Evolutionary conservation across 2,113 vertebrate genomes (phyloP), one percentile per base, ranked within the genome.

Genomic region (Meriones unguiculatus): DNA sequence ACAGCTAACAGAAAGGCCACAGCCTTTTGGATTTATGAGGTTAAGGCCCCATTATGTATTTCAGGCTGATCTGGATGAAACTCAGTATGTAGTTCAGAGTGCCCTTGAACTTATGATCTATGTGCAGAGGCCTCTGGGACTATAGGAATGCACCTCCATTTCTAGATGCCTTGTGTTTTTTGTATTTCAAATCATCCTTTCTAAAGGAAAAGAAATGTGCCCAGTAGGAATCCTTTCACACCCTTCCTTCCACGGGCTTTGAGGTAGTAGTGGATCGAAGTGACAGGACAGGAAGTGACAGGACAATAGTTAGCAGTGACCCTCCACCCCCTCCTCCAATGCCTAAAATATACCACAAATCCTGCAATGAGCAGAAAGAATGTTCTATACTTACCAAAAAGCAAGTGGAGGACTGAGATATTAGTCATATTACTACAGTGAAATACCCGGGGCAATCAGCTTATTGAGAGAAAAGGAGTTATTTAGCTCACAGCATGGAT

Each of bases 141-240:
- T 77, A 35, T 41, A 15, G 28, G 41, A 46, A 25, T 46, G 15
- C 7, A 32, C 10, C 38, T 35, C 28, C 38, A 90, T 38, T 35
- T 46, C 46, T n/a, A 13, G 59, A 35, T 89, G 38, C 38, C 72
- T 90, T 35, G 12, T 65, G 12, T 6, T 52, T 77, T 46, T 22
- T 96, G 18, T 76, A 70, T 80, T 94, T 89, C 81, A 95, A 94
- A 86, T 80, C 54, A 97, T 78, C 32, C 65, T 54, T 91, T 73
- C 62, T 70, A 84, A 95, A 91, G 80, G 77, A 91, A 77, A 90
- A 95, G 62, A 95, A 89, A 52, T 3, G 0, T 52, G 32, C 35
- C 67, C 70, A 22, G 11, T 41, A 90, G 82, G 50, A 91, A 70
- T 92, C 41, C 82, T 64, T 50, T 52, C 69, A 18, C 8, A 4